Evolutionary conservation across 2,113 vertebrate species (phyloP), one percentile per base, ranked within the genome.

Genomic region (Puffinus mauretanicus): DNA sequence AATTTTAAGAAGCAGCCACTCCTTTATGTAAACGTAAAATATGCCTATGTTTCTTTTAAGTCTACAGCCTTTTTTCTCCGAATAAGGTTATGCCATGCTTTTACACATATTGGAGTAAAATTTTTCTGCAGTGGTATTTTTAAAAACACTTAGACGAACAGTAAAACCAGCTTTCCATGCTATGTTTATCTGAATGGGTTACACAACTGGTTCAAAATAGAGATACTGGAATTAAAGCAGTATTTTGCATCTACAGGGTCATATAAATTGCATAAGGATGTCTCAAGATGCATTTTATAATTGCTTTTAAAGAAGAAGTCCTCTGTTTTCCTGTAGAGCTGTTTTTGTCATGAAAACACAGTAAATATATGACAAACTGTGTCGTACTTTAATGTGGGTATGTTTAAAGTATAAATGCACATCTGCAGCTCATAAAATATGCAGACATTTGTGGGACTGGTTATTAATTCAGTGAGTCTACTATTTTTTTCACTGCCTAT

Each of bases 1-100:
- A 95, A 84, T 96, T 86, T 92, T 92, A 92, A 96, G 95, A 96
- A 86, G 80, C 65, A 95, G 84, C 69, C 92, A 96, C 60, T 96
- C 88, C 90, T 97, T 97, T 97, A 92, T 97, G 96, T 97, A 97
- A 97, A 90, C 96, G 80, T 96, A 84, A 95, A 91, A 87, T 95
- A 97, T 82, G 76, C 92, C 94, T 98, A 18, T 97, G 95, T 98
- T 98, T 97, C 92, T 97, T 97, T 89, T 95, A 94, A 96, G 57
- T 91, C 57, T 95, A 75, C 58, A 96, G 90, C 92, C 83, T 97
- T 97, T 91, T 88, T 95, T 82, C 94, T 95, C 91, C 55, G 26
- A 96, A 97, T 86, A 96, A 97, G 83, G 42, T 82, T 82, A 79
- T 84, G 12, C 82, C 76, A 30, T 79, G 54, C 34, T 94, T 94